These are phyloP conservation scores for Alexandromys fortis DNA, from an alignment of 2,113 vertebrate genomes.

Conservation along the genomic window DNA sequence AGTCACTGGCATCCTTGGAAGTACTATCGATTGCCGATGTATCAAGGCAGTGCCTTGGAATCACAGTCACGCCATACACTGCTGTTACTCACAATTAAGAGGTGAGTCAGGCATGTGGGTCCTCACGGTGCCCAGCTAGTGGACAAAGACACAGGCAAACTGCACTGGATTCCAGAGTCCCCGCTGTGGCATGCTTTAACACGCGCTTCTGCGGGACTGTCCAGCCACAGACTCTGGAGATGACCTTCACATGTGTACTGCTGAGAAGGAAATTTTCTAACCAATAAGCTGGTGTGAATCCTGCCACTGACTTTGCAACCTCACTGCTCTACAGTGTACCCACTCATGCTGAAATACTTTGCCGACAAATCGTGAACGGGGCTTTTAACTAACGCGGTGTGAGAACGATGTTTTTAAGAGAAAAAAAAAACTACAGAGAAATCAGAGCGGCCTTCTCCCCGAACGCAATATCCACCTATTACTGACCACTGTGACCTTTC, in stretches of 20 bases:
- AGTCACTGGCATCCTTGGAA: not conserved
- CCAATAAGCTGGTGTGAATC: not conserved
- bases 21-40: not conserved
- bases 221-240: not conserved
- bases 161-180: not conserved
- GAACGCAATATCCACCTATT: conserved; percentile 80
- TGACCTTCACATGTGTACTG: not conserved
- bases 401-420: conserved; percentile 50
- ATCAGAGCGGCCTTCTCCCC: conserved; percentile 77
- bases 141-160: not conserved
- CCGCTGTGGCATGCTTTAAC: not conserved
- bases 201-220: not conserved
- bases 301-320: not conserved
- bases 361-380: conserved; percentile 33
- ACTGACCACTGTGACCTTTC: conserved; percentile 87
- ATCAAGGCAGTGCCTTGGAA: not conserved
- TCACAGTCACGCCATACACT: not conserved
- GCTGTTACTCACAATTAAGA: not conserved
- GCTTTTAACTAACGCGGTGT: conserved; percentile 58
- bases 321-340: not conserved
- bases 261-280: conserved; percentile 13
- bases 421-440: conserved; percentile 79
- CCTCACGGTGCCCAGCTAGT: not conserved
- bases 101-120: not conserved
- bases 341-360: conserved; percentile 22